phyloP scores from a whole-genome alignment of 2,888 invertebrate species.

The Muschampia plurimacula region DNA sequence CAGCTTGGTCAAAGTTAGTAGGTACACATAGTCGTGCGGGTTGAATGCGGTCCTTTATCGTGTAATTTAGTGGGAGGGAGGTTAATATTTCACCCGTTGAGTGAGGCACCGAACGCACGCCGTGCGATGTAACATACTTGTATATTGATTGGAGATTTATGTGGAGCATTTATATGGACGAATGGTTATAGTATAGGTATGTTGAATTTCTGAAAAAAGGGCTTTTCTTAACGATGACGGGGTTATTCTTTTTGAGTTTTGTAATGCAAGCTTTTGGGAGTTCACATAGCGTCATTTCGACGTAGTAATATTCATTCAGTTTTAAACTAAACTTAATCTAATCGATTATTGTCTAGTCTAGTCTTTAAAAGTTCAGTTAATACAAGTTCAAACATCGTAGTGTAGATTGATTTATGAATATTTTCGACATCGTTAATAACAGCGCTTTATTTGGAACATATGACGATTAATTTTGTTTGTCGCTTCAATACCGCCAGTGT shows the following conservation, averaged over 20 bases:
- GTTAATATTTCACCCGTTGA: slow-evolving; percentile 75
- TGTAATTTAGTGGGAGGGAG: slow-evolving; percentile 50
- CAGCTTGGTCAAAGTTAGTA: background rate
- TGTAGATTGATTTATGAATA: background rate
- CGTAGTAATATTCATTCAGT: too few species aligned
- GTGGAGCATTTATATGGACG: slow-evolving; percentile 69
- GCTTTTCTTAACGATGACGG: background rate
- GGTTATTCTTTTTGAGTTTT: background rate
- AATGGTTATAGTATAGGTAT: slow-evolving; percentile 46
- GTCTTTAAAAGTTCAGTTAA: background rate
- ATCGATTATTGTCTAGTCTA: too few species aligned
- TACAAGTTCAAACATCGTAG: background rate
- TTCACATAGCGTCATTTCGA: too few species aligned
- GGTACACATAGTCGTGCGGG: slow-evolving; percentile 14
- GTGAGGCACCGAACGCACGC: slow-evolving; percentile 70
- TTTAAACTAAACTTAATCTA: too few species aligned
- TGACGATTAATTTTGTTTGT: slow-evolving; percentile 24
- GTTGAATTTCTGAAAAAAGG: slow-evolving; percentile 50
- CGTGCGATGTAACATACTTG: slow-evolving; percentile 55
- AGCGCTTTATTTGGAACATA: slow-evolving; percentile 10
- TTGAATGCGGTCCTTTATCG: slow-evolving; percentile 49
- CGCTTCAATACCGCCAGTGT: slow-evolving; percentile 4
- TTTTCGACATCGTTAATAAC: slow-evolving; percentile 21
- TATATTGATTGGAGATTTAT: slow-evolving; percentile 58
- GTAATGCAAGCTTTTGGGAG: too few species aligned